These are phyloP conservation scores for Pachyramphus minor DNA, from an alignment of 2,113 vertebrate genomes.

Conservation along the genomic window DNA sequence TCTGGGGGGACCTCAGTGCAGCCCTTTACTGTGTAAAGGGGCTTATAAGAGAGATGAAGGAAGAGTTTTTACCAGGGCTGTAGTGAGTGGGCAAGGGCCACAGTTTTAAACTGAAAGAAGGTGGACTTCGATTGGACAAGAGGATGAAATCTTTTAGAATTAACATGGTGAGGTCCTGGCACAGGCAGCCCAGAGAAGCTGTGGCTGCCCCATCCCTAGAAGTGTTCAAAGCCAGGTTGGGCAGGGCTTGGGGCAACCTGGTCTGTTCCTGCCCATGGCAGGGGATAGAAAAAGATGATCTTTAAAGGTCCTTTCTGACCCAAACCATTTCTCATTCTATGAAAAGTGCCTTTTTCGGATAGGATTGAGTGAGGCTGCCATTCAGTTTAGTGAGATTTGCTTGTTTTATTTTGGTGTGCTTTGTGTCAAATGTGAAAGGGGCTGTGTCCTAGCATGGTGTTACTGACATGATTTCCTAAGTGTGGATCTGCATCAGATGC, in stretches of 20 bases:
- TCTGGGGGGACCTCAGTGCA: background rate
- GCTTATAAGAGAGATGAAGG: background rate
- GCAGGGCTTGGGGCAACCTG: accelerated
- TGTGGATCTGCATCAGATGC: background rate
- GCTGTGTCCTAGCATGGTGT: background rate
- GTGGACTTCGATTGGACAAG: accelerated
- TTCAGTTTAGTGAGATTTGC: background rate
- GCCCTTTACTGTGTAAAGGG: background rate
- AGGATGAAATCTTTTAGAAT: background rate
- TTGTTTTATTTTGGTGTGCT: background rate
- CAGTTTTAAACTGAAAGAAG: accelerated
- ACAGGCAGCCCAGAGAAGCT: background rate
- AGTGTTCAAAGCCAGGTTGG: background rate
- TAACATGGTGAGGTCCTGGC: accelerated
- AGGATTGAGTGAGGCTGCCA: background rate
- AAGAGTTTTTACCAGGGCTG: background rate
- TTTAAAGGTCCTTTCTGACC: background rate
- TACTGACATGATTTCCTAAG: background rate
- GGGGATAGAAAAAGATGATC: accelerated
- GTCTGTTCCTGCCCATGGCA: background rate
- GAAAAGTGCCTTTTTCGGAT: background rate
- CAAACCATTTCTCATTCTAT: background rate
- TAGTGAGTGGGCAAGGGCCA: background rate
- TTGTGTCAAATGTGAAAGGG: background rate
- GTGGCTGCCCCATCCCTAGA: background rate